Evolutionary conservation across 2,113 vertebrate genomes (phyloP), one percentile per base, ranked within the genome.

Genomic region (Galemys pyrenaicus): DNA sequence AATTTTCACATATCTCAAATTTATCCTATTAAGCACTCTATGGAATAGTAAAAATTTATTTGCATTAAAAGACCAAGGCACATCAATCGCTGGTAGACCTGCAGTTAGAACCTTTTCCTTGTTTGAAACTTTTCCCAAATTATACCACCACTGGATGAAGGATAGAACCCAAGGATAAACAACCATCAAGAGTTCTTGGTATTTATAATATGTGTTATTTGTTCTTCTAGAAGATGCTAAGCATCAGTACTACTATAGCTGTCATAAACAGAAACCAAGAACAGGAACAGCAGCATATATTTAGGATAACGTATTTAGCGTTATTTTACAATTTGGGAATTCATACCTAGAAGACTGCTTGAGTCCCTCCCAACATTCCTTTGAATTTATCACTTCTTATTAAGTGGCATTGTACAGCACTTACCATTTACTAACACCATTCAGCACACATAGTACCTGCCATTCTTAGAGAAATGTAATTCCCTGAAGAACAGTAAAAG

Each of bases 401-500:
- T 94, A 94, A 96, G 51, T 96, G 58, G 58, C 96, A 92, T 64
- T 28, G 28, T 75, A 54, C 60, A 92, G 35, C 2, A 0, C 70
- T 96, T 89, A 81, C 87, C 88, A 77, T 95, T 81, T 79, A 51
- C 68, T 90, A 30, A 26, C 71, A n/a, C 41, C 41, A 24, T 70
- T 93, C 81, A 86, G 24, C 13, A 1, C 67, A 93, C 68, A 5
- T n/a, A 44, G 94, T 96, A 87, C 60, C 95, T 92, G 54, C 6
- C 39, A 46, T 87, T 83, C 80, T 91, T 86, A 92, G 73, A 73
- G 79, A 71, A 86, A 79, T 12, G 94, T 78, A 88, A 93, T 92
- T 93, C 94, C 92, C 9, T 93, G 46, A 78, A 92, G 79, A 89
- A 89, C 70, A 24, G 12, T 58, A 88, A 75, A 96, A 84, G 71